Conservation (phyloP, 2,113 vertebrate species). For the Trogon melanurus region DNA sequence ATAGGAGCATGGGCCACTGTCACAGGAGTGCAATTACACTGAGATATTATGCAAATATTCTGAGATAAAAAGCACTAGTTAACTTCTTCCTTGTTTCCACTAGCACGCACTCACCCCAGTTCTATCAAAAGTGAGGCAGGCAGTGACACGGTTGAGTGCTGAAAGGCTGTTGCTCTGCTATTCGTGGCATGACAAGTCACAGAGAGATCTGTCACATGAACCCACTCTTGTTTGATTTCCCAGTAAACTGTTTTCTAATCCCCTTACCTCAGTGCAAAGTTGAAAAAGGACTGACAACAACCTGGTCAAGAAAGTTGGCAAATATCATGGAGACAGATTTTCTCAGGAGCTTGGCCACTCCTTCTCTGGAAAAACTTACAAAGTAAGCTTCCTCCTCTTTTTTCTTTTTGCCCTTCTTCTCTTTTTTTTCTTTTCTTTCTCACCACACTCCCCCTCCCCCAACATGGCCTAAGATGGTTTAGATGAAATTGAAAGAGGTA, state of each 20-base stretch:
- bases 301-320: not conserved
- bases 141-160: slow-evolving; percentile 30
- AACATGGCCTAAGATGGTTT: not conserved
- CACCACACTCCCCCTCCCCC: too few relatives aligned
- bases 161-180: slow-evolving; percentile 56
- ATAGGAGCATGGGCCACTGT: not conserved
- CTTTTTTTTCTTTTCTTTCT: too few relatives aligned
- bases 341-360: not conserved
- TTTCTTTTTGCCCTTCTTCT: too few relatives aligned
- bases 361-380: not conserved
- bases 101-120: not conserved
- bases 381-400: not conserved
- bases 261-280: not conserved
- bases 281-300: not conserved
- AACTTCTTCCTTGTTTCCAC: not conserved
- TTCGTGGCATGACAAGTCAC: slow-evolving; percentile 13
- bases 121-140: slow-evolving; percentile 25
- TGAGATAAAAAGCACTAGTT: not conserved
- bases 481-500: not conserved
- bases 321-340: not conserved
- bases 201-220: slow-evolving; percentile 56
- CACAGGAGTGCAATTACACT: not conserved
- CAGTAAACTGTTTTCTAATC: not conserved
- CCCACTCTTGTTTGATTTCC: not conserved
- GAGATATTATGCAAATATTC: not conserved